These are phyloP conservation scores for Centropyge bicolor DNA, from an alignment of 2,797 vertebrate genomes.

Conservation along the genomic window DNA sequence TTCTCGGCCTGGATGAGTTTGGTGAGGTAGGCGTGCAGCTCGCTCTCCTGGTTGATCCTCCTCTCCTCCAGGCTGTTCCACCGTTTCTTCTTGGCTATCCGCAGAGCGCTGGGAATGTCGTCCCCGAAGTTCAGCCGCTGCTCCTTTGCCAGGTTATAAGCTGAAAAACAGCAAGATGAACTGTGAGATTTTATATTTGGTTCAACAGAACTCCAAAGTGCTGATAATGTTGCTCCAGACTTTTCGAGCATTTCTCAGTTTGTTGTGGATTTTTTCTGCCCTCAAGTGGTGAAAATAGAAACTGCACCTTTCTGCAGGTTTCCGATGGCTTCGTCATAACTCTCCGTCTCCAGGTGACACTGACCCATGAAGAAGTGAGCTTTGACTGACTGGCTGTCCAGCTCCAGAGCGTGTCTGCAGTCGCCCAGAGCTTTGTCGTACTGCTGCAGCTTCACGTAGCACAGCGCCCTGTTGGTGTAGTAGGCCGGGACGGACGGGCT, in stretches of 20 bases:
- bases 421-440: constrained; percentile 91
- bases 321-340: constrained; percentile 94
- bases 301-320: constrained; percentile 92
- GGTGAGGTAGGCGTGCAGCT: constrained; percentile 92
- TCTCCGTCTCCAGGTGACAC: constrained; percentile 95
- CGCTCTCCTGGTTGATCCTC: constrained; percentile 93
- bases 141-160: constrained; percentile 94
- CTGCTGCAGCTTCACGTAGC: constrained; percentile 96
- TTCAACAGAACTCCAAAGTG: too few relatives aligned
- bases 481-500: constrained; percentile 92
- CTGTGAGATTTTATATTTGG: too few relatives aligned
- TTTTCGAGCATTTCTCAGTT: too few relatives aligned
- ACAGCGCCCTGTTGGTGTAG: constrained; percentile 94
- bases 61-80: constrained; percentile 95
- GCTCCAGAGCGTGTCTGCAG: constrained; percentile 92
- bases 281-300: too few relatives aligned
- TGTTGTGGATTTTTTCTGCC: neutral
- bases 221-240: too few relatives aligned
- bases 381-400: constrained; percentile 94
- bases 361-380: constrained; percentile 96
- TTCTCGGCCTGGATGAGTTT: constrained; percentile 91
- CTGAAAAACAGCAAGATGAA: constrained; percentile 73
- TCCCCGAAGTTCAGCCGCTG: constrained; percentile 95
- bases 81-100: constrained; percentile 94
- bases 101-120: constrained; percentile 92